Base-by-base conservation (phyloP, 1,140 invertebrate genomes). In the Camponotus vicinus region DNA sequence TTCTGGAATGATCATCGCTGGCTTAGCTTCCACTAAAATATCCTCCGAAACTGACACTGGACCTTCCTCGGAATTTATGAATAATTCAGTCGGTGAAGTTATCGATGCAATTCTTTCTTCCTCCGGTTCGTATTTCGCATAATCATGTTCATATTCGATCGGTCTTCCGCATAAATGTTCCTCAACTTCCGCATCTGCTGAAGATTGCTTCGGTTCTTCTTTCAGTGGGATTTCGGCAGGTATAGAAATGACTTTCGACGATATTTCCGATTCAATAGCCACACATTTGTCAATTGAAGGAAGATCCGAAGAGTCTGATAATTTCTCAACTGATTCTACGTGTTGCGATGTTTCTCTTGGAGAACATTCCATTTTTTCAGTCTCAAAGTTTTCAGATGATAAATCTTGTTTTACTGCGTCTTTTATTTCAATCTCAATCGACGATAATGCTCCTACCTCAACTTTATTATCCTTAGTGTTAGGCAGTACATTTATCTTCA, bases 21-120 rank as follows among this genome's bases (percentile, higher is more conserved):
- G 89, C 49, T 87, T 90, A 0, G 89, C 89, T 8, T 91, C 88
- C 5, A 92, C 85, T 0, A 90, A 1, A 11, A 85, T 70, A 27
- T 89, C 89, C 0, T 90, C 84, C 11, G 91, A 89, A 27, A 93
- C 63, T 9, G 93, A 92, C 0, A 92, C 15, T 0, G 92, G 92
- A 32, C 93, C 93, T 9, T 91, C 89, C 2, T 91, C 88, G 18
- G 87, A 77, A 21, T 89, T 59, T 15, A 89, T 15, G 37, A 89
- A 52, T 21, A 69, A 1, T 3, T 89, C 84, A 3, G 32, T 21
- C 7, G 45, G 42, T 1, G 21, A 18, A 5, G 42, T n/a, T 11
- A 55, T 8, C 1, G 67, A 27, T 21, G 77, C 52, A 13, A 67
- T 45, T 9, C 49, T 57, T 8, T 75, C 59, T 15, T 76, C 66